Conservation (phyloP, 2,113 vertebrate genomes). For the Anhinga anhinga region DNA sequence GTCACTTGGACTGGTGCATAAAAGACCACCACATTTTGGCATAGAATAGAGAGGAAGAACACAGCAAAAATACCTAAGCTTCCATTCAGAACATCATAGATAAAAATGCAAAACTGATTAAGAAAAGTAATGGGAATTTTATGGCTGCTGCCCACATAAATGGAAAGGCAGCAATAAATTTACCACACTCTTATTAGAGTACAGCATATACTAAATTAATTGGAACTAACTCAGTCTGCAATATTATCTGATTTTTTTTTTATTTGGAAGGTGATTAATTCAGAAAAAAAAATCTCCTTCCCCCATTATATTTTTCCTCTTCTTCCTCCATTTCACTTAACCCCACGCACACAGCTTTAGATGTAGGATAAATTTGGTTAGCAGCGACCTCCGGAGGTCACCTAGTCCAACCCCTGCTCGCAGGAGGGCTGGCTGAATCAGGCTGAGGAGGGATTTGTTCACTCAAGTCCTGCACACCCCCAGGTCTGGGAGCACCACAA, state of each 20-base stretch:
- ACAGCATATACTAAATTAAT: conserved; percentile 56
- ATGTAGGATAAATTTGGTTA: background rate
- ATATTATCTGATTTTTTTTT: background rate
- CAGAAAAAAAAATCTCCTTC: background rate
- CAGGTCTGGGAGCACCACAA: background rate
- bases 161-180: conserved; percentile 23
- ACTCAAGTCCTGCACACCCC: background rate
- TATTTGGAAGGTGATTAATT: background rate
- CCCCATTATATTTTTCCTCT: background rate
- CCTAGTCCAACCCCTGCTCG: background rate
- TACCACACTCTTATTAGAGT: conserved; percentile 13
- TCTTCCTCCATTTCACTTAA: background rate
- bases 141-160: conserved; percentile 54
- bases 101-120: conserved; percentile 64
- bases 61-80: conserved; percentile 36
- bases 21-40: background rate
- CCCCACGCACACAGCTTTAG: background rate
- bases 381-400: background rate
- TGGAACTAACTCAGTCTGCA: conserved; percentile 37
- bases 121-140: conserved; percentile 69
- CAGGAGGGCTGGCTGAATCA: background rate
- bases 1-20: background rate
- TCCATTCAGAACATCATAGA: conserved; percentile 55
- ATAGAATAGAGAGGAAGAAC: background rate
- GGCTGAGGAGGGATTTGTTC: background rate